Conservation (phyloP, 2,888 invertebrate genomes). For the Drosophila fulvimacula region DNA sequence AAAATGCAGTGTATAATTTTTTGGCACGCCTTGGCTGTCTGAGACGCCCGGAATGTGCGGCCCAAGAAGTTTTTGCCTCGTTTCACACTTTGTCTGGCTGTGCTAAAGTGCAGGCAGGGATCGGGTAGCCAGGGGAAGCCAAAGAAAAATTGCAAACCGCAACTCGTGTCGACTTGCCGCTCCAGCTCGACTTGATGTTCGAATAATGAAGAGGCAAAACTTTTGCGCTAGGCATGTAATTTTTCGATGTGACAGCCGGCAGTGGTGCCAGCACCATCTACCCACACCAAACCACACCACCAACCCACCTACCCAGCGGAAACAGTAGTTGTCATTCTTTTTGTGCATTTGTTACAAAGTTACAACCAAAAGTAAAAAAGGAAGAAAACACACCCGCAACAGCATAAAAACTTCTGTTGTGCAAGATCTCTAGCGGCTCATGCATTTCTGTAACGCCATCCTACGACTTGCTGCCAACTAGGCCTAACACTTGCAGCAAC, state of each 20-base stretch:
- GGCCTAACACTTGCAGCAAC: conserved; percentile 56
- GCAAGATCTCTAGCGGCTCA: conserved; percentile 47
- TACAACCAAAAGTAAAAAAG: conserved; percentile 54
- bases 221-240: conserved; percentile 83
- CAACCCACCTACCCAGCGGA: conserved; percentile 39
- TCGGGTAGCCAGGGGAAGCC: conserved; percentile 26
- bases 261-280: conserved; percentile 28
- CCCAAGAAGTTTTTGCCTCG: conserved; percentile 68
- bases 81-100: conserved; percentile 74
- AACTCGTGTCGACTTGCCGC: conserved; percentile 76
- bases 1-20: conserved; percentile 82
- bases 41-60: conserved; percentile 67
- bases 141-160: conserved; percentile 80
- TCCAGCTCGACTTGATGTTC: conserved; percentile 77
- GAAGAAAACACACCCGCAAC: conserved; percentile 57
- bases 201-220: conserved; percentile 84
- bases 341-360: conserved; percentile 77
- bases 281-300: not conserved
- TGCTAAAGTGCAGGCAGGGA: conserved; percentile 32
- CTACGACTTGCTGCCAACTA: conserved; percentile 31
- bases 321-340: conserved; percentile 81
- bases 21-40: conserved; percentile 51
- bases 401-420: conserved; percentile 71
- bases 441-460: conserved; percentile 29
- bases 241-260: conserved; percentile 83